A percentile compares a stretch with the other conserved stretches of the same genome.
Conservation (phyloP, 2,113 vertebrate species). For the Sula dactylatra region DNA sequence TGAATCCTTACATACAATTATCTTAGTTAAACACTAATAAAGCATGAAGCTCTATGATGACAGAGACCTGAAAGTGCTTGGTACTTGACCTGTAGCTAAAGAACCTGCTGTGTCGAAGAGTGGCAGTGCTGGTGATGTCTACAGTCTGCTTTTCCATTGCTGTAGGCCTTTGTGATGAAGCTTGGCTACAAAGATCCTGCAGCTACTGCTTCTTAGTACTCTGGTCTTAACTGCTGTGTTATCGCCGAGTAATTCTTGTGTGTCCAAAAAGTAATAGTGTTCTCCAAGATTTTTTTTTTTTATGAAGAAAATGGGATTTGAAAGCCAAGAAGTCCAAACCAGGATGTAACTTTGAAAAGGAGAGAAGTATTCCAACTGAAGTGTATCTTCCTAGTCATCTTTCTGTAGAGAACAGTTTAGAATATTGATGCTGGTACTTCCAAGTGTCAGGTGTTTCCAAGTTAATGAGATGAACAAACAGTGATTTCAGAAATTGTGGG, state of each 20-base stretch:
- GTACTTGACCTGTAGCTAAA: not conserved
- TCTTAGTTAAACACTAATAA: not conserved
- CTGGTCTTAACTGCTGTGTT: too few relatives aligned
- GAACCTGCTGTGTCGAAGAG: not conserved
- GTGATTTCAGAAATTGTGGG: not conserved
- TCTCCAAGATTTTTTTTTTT: not conserved
- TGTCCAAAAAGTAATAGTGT: not conserved
- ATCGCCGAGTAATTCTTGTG: rapidly evolving
- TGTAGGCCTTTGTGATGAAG: rapidly evolving
- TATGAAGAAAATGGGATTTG: not conserved
- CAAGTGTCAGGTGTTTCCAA: rapidly evolving
- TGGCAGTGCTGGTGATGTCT: too few relatives aligned
- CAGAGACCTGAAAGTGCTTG: not conserved
- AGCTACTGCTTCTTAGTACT: not conserved
- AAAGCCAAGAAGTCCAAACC: not conserved
- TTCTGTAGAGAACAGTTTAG: not conserved
- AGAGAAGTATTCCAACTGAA: not conserved
- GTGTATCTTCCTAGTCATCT: not conserved
- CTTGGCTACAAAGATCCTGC: not conserved
- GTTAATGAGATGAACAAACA: rapidly evolving
- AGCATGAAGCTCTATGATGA: not conserved
- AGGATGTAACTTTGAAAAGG: not conserved
- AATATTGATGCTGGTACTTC: not conserved
- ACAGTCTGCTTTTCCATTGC: not conserved
- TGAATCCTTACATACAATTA: not conserved